Conservation (phyloP, 2,113 vertebrate genomes). For the Suncus etruscus region DNA sequence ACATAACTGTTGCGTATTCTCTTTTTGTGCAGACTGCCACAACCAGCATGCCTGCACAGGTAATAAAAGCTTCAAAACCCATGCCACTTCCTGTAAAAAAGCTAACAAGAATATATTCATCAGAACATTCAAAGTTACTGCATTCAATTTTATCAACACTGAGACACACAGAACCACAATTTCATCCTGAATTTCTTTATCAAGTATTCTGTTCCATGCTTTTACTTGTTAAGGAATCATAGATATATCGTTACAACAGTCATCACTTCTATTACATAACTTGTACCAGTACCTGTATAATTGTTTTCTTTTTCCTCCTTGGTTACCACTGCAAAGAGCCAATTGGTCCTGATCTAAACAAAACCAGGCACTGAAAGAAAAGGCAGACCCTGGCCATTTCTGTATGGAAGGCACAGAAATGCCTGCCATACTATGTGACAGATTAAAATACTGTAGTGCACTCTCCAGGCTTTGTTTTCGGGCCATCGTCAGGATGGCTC, state of each 20-base stretch:
- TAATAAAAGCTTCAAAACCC: constrained; percentile 98
- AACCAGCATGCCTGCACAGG: constrained; percentile 92
- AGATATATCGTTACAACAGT: constrained; percentile 23
- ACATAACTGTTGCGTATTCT: constrained; percentile 97
- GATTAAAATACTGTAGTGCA: constrained; percentile 97
- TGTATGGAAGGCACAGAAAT: constrained; percentile 94
- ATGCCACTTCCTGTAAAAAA: constrained; percentile 96
- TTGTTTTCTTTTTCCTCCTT: constrained; percentile 96
- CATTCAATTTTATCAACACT: constrained; percentile 4
- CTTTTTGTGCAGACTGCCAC: constrained; percentile 98
- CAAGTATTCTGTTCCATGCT: constrained; percentile 41
- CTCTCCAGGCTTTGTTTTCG: constrained; percentile 95
- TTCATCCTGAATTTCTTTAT: background rate
- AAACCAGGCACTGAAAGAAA: constrained; percentile 96
- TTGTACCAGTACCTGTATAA: constrained; percentile 93
- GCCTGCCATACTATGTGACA: constrained; percentile 96
- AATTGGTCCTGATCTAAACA: constrained; percentile 96
- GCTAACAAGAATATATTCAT: constrained; percentile 85
- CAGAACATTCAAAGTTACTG: constrained; percentile 60
- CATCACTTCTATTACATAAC: constrained; percentile 43
- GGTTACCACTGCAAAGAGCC: constrained; percentile 84
- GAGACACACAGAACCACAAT: constrained; percentile 30
- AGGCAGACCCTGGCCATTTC: constrained; percentile 95
- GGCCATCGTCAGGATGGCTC: constrained; percentile 93
- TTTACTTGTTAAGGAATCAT: constrained; percentile 57